Base-by-base conservation (phyloP, 1,140 invertebrate genomes). In the Notospermus geniculatus region DNA sequence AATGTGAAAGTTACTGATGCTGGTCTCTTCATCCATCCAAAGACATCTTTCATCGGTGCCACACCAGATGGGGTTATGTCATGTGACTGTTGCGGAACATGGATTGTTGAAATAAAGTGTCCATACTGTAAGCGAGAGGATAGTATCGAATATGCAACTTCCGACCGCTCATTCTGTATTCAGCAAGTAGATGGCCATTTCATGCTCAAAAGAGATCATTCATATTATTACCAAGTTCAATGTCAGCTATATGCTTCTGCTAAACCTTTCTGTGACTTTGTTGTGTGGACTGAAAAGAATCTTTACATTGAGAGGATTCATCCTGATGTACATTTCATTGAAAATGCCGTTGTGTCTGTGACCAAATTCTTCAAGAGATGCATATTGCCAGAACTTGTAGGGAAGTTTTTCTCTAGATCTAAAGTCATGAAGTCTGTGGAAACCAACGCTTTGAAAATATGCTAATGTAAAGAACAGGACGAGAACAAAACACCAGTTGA, bases 31-130 rank as follows among this genome's bases (percentile, higher is more conserved):
- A 58, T 71, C 15, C 60, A 62, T 36, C 27, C 54, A 36, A 46
- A 63, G 1, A 53, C 43, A 17, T 67, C 67, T 23, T 64, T 54
- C 36, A 17, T 71, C 2, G 67, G 60, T 5, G 63, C 65, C 9
- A 65, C 63, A 15, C 65, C 67, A 45, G 65, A 68, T 64, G 65
- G 67, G n/a, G 27, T 66, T 23, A 13, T 60, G 5, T 19, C 5
- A 15, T 69, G 67, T 58, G 30, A 57, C 29, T 68, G 67, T 53
- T 71, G 70, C 60, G 60, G 63, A 25, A 29, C 54, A n/a, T 52
- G 53, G 23, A 46, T 39, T 58, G 1, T 71, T 2, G 61, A 70
- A 68, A 54, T 68, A 11, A 71, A 70, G 56, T 68, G 67, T 30
- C 63, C 63, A 7, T 70, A 39, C 50, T 62, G 58, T 41, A 60